phyloP scores from a whole-genome alignment of 2,797 vertebrate genomes.

The Echeneis naucrates region DNA sequence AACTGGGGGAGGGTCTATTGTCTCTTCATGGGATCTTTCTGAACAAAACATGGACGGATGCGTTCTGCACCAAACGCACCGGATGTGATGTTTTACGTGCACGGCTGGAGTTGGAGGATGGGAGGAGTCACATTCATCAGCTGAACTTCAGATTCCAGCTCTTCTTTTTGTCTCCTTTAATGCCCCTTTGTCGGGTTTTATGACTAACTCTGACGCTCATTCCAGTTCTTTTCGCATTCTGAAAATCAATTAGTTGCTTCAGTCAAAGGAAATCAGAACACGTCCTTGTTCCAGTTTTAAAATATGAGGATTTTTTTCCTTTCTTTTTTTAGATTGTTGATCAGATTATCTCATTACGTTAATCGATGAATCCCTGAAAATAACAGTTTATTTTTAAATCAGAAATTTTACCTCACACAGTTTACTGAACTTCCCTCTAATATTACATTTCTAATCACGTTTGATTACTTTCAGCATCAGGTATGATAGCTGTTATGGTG shows the following conservation, averaged over 20 bases:
- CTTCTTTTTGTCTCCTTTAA: not conserved
- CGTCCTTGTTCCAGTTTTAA: not conserved
- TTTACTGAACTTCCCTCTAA: not conserved
- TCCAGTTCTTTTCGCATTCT: too few species aligned
- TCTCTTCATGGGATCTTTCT: slow-evolving; percentile 6
- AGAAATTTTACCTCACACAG: not conserved
- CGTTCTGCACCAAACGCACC: not conserved
- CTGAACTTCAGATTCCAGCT: too few species aligned
- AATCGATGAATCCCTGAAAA: too few species aligned
- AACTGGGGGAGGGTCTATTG: slow-evolving; percentile 9
- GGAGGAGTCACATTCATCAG: too few species aligned
- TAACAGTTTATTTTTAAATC: not conserved
- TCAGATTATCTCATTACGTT: too few species aligned
- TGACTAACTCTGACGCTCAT: too few species aligned
- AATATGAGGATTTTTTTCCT: not conserved
- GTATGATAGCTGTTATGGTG: slow-evolving; percentile 4
- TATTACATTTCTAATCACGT: not conserved
- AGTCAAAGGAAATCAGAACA: not conserved
- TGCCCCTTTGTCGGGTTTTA: not conserved
- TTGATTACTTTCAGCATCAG: not conserved
- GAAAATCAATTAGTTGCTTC: not conserved
- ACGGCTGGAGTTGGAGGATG: too few species aligned
- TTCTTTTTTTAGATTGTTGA: not conserved
- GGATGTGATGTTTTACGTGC: not conserved
- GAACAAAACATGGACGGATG: not conserved